Base-by-base conservation (phyloP, 23 tunicate genomes). In the Ascidia mentula region DNA sequence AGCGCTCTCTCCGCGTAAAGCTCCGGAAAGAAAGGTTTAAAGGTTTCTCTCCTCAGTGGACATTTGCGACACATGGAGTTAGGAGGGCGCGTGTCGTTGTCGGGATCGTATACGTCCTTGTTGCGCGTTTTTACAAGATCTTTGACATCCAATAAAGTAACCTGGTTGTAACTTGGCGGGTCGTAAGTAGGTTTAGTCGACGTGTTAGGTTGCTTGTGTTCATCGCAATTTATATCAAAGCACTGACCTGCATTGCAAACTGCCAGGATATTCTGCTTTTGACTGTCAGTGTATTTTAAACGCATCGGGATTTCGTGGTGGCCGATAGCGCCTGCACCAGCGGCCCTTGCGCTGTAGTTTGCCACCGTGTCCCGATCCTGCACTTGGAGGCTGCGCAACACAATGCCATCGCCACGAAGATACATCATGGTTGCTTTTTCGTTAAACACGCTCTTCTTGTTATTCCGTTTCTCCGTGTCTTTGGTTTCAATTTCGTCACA, bases 331-430 rank as follows among this genome's bases (percentile, higher is more conserved):
- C 18, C 18, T 34, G 9, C 45, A 24, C 69, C 69, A 0, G 45
- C 60, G 69, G 38, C 37, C 45, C 20, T 12, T 26, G 53, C 36
- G n/a, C 34, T 40, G 61, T 9, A 40, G 34, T 45, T 46, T 45
- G 24, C 74, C 0, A 61, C 73, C 24, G 24, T 40, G 20, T 79
- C 82, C 36, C 74, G 42, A 45, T 79, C 74, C 13, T 32, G 33
- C 4, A 20, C 18, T 33, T 79, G 81, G 59, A 77, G 24, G 31
- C 34, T 6, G 24, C 69, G 73, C 80, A 91, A 53, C 28, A 91
- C 53, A 46, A 91, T 42, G 5, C 84, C 90, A 69, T 91, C 97
- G 18, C 97, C 97, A 17, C 97, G 86, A 40, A 91, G 76, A 73
- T 91, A 91, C 72, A 80, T 36, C 78, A 91, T 37, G 34, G 89